Percentiles rank a stretch among this genome's conserved stretches.
phyloP scores from a whole-genome alignment of 2,797 vertebrate species.

The Fratercula arctica region DNA sequence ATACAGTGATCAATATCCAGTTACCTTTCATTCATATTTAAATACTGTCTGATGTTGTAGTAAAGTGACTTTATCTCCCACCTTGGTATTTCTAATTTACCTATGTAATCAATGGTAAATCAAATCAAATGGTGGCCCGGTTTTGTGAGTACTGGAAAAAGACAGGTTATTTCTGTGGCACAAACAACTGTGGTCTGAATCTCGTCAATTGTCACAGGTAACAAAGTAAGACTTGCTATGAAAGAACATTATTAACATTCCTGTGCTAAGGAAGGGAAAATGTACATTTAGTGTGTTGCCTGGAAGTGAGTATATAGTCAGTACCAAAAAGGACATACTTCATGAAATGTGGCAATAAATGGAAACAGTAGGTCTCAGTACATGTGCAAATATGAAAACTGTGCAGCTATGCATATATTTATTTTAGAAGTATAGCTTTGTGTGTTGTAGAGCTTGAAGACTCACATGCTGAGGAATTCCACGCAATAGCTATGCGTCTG shows the following conservation, averaged over 20 bases:
- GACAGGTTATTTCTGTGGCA: background rate
- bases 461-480: background rate
- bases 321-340: background rate
- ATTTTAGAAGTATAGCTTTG: background rate
- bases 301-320: background rate
- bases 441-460: background rate
- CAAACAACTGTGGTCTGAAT: background rate
- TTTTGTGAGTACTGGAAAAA: background rate
- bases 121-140: background rate
- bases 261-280: background rate
- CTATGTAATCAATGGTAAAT: no score
- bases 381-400: background rate
- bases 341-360: background rate
- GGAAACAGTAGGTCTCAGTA: background rate
- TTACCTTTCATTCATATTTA: background rate
- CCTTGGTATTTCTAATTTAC: background rate
- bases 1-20: background rate
- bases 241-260: background rate
- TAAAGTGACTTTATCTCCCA: background rate
- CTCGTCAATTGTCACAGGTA: background rate
- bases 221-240: background rate
- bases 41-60: background rate
- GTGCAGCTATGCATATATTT: background rate
- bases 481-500: fast-evolving
- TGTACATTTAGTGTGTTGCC: background rate